Percentiles rank a stretch among this genome's conserved stretches.
phyloP scores from a whole-genome alignment of 2,113 vertebrate genomes.

The Plectropomus leopardus region DNA sequence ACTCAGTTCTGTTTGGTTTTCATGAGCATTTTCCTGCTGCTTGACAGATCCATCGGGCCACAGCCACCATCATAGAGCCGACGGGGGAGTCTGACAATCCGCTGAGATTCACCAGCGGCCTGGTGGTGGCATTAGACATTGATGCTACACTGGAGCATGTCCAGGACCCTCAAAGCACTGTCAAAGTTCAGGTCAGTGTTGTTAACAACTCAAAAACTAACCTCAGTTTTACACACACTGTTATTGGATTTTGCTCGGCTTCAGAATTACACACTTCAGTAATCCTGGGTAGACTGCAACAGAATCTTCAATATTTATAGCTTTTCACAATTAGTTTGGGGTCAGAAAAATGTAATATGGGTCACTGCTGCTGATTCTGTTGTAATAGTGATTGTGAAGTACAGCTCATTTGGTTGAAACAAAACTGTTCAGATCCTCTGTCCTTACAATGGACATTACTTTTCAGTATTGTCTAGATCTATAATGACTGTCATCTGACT shows the following conservation, averaged over 20 bases:
- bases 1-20: not conserved
- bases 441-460: no score
- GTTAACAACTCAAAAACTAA: not conserved
- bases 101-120: constrained; percentile 92
- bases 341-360: not conserved
- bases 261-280: no score
- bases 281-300: not conserved
- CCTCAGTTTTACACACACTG: not conserved
- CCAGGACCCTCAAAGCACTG: constrained; percentile 91
- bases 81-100: constrained; percentile 97
- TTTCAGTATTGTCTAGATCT: no score
- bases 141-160: constrained; percentile 96
- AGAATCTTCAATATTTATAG: not conserved
- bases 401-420: no score
- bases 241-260: not conserved
- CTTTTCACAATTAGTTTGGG: not conserved
- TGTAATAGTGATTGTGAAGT: no score
- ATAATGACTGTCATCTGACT: no score
- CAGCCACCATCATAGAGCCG: constrained; percentile 95
- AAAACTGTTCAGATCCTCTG: no score
- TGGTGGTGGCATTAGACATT: constrained; percentile 95
- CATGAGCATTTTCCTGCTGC: not conserved
- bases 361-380: not conserved
- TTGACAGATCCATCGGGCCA: constrained; percentile 90
- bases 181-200: constrained; percentile 93